Conservation (phyloP, 2,888 invertebrate genomes). For the Alentia gelatinosa region DNA sequence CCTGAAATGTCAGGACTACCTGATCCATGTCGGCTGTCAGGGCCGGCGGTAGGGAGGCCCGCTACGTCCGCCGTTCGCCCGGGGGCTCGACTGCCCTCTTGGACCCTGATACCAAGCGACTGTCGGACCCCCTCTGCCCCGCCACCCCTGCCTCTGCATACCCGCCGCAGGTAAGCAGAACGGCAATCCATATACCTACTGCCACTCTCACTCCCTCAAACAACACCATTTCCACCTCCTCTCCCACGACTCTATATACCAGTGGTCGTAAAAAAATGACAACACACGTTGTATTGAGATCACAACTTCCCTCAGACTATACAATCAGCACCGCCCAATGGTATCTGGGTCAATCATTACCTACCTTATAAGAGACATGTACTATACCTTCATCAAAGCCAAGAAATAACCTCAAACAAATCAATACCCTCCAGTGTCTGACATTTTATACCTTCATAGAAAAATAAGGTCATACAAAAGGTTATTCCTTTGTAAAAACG, state of each 20-base stretch:
- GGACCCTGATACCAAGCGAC: not conserved
- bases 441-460: no score
- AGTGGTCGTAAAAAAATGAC: no score
- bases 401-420: no score
- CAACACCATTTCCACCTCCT: not conserved
- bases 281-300: no score
- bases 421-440: no score
- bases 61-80: not conserved
- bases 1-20: conserved; percentile 9
- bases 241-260: no score
- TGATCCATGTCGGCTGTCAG: not conserved
- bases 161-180: not conserved
- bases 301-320: not conserved
- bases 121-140: not conserved
- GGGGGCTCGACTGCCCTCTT: not conserved
- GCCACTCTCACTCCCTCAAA: not conserved
- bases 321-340: not conserved
- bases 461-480: no score
- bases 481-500: no score
- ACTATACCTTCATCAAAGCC: no score
- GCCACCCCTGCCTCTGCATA: not conserved
- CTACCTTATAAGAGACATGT: no score
- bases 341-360: not conserved
- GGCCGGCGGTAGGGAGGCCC: not conserved
- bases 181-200: not conserved